These are phyloP conservation scores for Loxodonta africana DNA, from an alignment of 2,113 vertebrate genomes.

Conservation along the genomic window DNA sequence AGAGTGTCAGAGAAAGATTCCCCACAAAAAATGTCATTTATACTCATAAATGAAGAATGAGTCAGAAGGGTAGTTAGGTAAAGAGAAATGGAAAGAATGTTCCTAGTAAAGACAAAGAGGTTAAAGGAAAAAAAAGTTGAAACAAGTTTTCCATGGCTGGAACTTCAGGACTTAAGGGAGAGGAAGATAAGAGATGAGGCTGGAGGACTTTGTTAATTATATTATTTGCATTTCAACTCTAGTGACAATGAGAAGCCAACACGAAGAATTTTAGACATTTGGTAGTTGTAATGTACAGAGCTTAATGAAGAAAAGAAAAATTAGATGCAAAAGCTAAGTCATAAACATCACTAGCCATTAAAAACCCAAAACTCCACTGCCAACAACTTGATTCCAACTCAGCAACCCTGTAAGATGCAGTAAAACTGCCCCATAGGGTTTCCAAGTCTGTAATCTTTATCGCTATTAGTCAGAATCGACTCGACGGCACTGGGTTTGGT, in stretches of 20 bases:
- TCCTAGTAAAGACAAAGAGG: constrained; percentile 4
- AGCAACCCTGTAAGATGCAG: too few species aligned
- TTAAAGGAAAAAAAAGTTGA: not conserved
- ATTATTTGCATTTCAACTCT: constrained; percentile 3
- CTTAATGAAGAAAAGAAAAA: constrained; percentile 36
- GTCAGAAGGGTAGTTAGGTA: constrained; percentile 23
- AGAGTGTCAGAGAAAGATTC: not conserved
- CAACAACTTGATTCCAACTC: too few species aligned
- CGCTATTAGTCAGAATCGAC: too few species aligned
- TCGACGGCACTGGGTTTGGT: too few species aligned
- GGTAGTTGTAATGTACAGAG: not conserved
- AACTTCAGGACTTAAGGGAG: not conserved
- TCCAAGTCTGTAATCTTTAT: too few species aligned
- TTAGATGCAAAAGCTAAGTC: not conserved
- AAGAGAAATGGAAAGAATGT: not conserved
- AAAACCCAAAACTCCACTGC: too few species aligned
- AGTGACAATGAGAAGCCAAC: not conserved
- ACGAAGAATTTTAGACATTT: not conserved
- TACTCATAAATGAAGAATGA: constrained; percentile 33
- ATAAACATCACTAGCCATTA: not conserved
- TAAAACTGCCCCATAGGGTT: too few species aligned
- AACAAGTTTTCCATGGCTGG: not conserved
- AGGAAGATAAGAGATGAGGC: not conserved
- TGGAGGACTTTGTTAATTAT: not conserved
- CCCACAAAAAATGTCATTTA: not conserved